Evolutionary conservation across 2,888 invertebrate genomes (phyloP).

Genomic region (Himalopsyche tibetana): DNA sequence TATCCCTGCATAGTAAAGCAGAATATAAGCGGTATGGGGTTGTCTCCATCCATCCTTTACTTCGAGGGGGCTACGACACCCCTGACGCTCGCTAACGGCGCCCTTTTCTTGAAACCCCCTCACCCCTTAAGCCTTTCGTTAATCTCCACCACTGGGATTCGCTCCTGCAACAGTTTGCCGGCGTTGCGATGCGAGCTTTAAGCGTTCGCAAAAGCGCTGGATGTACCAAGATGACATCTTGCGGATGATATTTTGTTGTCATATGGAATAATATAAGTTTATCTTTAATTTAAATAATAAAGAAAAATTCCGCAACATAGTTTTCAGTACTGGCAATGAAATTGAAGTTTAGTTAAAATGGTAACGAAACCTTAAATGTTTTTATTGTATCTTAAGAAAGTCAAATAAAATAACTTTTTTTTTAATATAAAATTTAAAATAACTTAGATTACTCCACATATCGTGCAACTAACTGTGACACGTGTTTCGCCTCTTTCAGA

Average conservation of each 20-base stretch:
- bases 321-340: no score
- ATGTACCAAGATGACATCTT: background rate
- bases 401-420: no score
- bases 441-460: no score
- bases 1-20: slow-evolving; percentile 15
- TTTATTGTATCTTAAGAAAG: no score
- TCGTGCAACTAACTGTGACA: no score
- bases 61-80: background rate
- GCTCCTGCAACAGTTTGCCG: slow-evolving; percentile 17
- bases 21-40: background rate
- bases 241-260: background rate
- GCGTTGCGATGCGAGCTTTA: background rate
- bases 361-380: no score
- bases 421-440: no score
- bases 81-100: slow-evolving; percentile 15
- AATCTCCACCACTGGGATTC: slow-evolving; percentile 34
- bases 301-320: no score
- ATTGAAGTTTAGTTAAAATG: no score
- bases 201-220: background rate
- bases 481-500: no score
- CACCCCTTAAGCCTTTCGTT: slow-evolving; percentile 11
- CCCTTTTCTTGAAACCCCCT: slow-evolving; percentile 14
- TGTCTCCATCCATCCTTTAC: background rate
- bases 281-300: background rate
- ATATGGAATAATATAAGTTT: background rate